phyloP scores from a whole-genome alignment of 2,888 invertebrate genomes.

The Thymelicus lineola region DNA sequence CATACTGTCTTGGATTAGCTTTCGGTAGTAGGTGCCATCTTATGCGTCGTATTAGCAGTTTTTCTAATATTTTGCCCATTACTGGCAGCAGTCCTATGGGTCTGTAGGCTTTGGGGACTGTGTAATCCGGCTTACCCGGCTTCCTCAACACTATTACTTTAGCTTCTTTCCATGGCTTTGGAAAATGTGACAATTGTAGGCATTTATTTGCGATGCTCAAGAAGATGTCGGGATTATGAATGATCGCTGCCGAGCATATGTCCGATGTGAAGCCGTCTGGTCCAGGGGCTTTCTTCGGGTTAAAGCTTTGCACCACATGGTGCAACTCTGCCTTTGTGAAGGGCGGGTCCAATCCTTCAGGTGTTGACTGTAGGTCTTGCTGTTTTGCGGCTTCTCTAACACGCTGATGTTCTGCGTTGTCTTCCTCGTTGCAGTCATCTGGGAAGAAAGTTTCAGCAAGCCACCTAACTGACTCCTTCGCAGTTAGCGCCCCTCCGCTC shows the following conservation, averaged over 20 bases:
- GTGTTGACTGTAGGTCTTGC: too few relatives aligned
- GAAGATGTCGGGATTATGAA: not conserved
- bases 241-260: not conserved
- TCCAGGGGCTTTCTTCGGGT: not conserved
- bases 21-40: slow-evolving; percentile 6
- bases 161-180: not conserved
- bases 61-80: slow-evolving; percentile 24
- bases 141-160: not conserved
- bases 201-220: not conserved
- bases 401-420: not conserved
- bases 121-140: slow-evolving; percentile 1
- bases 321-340: not conserved
- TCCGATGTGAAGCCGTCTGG: not conserved
- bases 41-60: slow-evolving; percentile 16
- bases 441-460: not conserved
- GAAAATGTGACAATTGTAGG: not conserved
- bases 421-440: not conserved
- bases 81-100: slow-evolving; percentile 14
- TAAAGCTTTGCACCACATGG: not conserved
- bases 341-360: not conserved
- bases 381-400: not conserved
- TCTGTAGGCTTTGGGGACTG: not conserved
- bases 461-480: not conserved
- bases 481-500: not conserved
- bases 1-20: too few relatives aligned